phyloP scores from a whole-genome alignment of 2,888 invertebrate genomes.

The Orchestes rusci region DNA sequence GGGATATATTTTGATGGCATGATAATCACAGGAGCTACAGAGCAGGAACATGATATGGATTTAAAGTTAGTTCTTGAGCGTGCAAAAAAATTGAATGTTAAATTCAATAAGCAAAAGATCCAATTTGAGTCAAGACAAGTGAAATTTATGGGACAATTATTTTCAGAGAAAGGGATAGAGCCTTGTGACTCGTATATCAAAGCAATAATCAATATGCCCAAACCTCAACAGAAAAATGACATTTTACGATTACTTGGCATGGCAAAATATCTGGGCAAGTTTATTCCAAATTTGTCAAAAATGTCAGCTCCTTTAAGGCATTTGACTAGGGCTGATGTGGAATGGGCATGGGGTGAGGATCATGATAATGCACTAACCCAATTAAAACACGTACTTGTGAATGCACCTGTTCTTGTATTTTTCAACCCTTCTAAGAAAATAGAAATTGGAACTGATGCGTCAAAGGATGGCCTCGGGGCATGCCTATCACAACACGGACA shows the following conservation, averaged over 20 bases:
- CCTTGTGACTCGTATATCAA: slow-evolving; percentile 21
- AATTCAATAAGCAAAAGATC: too few species aligned
- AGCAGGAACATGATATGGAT: slow-evolving; percentile 22
- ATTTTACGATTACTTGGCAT: slow-evolving; percentile 27
- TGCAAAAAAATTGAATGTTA: slow-evolving; percentile 21
- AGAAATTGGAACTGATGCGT: slow-evolving; percentile 33
- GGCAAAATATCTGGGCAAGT: slow-evolving; percentile 26
- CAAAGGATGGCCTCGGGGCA: slow-evolving; percentile 31
- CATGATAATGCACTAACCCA: slow-evolving; percentile 22
- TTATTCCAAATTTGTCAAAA: slow-evolving; percentile 26
- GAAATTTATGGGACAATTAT: slow-evolving; percentile 16
- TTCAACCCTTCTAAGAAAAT: slow-evolving; percentile 29
- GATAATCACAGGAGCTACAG: slow-evolving; percentile 15
- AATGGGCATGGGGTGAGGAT: slow-evolving; percentile 18
- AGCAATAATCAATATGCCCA: slow-evolving; percentile 27
- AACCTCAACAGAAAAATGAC: slow-evolving; percentile 22
- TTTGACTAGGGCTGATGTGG: slow-evolving; percentile 22
- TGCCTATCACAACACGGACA: slow-evolving; percentile 34
- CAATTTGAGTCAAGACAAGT: too few species aligned
- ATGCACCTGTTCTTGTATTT: slow-evolving; percentile 27
- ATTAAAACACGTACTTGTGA: slow-evolving; percentile 26
- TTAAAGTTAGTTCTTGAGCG: slow-evolving; percentile 21
- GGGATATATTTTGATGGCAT: slow-evolving; percentile 25
- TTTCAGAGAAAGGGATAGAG: slow-evolving; percentile 20
- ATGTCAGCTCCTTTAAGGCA: slow-evolving; percentile 25